Percentiles rank a stretch among this genome's conserved stretches.
Evolutionary conservation across 2,113 vertebrate species (phyloP).

Genomic region (Eira barbara): DNA sequence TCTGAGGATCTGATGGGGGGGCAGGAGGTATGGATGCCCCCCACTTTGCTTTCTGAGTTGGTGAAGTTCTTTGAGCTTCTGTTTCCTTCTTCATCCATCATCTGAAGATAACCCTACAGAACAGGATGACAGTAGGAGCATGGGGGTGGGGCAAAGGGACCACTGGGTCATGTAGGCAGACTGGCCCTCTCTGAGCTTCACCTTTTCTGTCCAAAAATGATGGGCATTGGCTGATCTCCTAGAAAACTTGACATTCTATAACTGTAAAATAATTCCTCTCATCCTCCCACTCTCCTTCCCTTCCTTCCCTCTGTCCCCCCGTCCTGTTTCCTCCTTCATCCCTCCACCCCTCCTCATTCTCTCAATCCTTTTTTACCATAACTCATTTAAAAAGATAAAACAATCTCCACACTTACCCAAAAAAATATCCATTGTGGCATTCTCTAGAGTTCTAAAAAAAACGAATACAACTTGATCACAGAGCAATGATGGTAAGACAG

Average conservation of each 20-base stretch:
- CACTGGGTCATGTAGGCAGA: neutral
- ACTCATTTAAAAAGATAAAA: neutral
- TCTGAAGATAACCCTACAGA: neutral
- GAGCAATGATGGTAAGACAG: neutral
- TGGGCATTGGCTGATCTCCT: neutral
- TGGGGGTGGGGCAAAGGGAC: no score
- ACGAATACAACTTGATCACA: neutral
- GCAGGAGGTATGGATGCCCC: neutral
- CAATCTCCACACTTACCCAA: neutral
- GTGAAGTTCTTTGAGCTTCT: neutral
- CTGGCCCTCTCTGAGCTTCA: neutral
- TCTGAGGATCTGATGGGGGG: neutral
- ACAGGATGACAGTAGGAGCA: neutral
- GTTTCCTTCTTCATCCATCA: neutral
- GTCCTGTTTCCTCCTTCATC: neutral
- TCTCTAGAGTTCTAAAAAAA: neutral
- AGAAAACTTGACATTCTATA: neutral
- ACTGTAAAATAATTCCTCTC: neutral
- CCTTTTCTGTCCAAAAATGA: neutral
- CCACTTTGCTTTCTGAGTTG: neutral
- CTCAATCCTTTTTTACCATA: neutral
- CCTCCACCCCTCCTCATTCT: neutral
- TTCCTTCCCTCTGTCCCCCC: rapidly evolving
- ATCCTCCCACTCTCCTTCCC: neutral
- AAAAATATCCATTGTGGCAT: neutral